These are phyloP conservation scores for Desoria tigrina DNA, from an alignment of 2,888 invertebrate species.

Conservation along the genomic window DNA sequence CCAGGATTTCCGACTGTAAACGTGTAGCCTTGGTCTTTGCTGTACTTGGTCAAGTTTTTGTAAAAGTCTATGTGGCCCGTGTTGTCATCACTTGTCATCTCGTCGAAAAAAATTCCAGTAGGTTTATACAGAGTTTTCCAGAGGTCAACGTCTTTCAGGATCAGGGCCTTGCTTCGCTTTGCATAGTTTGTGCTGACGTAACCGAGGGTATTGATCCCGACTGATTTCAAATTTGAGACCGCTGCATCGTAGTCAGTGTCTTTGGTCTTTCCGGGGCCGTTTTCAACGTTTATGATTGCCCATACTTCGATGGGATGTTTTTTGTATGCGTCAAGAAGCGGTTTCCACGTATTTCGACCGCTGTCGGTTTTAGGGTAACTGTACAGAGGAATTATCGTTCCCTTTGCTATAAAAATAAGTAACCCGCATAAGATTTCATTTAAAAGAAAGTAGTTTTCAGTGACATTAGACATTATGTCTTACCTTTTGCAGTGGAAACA, in stretches of 20 bases:
- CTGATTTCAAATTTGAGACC: slow-evolving; percentile 27
- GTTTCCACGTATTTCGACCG: slow-evolving; percentile 43
- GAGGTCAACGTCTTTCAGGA: slow-evolving; percentile 35
- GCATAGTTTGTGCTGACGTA: slow-evolving; percentile 45
- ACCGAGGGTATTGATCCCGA: slow-evolving; percentile 43
- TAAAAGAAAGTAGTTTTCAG: no score
- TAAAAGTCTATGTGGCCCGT: slow-evolving; percentile 28
- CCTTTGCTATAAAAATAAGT: no score
- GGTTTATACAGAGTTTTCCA: slow-evolving; percentile 39
- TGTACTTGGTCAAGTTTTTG: slow-evolving; percentile 22
- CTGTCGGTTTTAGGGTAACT: slow-evolving; percentile 33
- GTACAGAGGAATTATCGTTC: slow-evolving; percentile 47
- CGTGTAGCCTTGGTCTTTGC: slow-evolving; percentile 29
- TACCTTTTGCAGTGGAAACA: no score
- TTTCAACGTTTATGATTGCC: slow-evolving; percentile 48
- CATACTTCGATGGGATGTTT: slow-evolving; percentile 40
- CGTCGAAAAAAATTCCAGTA: slow-evolving; percentile 49
- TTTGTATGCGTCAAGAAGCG: slow-evolving; percentile 33
- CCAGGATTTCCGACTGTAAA: slow-evolving; percentile 50
- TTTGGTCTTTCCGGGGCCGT: slow-evolving; percentile 35
- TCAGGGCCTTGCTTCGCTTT: slow-evolving; percentile 8
- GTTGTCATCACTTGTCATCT: slow-evolving; percentile 40
- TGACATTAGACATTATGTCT: no score
- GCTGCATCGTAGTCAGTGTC: slow-evolving; percentile 30
- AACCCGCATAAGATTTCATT: no score